Evolutionary conservation across 1,140 invertebrate species (phyloP).

Genomic region (Zelostemma sp.): DNA sequence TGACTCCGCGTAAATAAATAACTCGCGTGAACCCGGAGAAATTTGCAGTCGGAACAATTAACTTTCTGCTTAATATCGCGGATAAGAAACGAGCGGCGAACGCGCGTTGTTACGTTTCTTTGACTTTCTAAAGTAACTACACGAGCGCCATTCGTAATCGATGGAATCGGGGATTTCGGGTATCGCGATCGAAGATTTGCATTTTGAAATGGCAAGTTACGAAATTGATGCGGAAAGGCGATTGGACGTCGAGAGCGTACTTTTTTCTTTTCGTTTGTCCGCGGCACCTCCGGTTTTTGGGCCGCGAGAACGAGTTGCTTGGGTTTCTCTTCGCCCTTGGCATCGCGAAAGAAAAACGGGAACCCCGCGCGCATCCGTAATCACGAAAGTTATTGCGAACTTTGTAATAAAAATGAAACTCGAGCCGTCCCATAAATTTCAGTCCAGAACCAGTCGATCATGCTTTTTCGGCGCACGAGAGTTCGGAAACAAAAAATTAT

Average conservation of each 20-base stretch:
- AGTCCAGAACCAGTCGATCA: slow-evolving; percentile 14
- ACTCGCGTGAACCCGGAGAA: not conserved
- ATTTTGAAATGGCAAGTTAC: too few relatives aligned
- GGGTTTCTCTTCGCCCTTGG: slow-evolving; percentile 35
- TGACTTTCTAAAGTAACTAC: not conserved
- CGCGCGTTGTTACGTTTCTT: not conserved
- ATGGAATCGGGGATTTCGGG: too few relatives aligned
- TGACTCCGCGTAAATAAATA: not conserved
- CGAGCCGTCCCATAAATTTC: slow-evolving; percentile 33
- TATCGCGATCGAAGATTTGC: too few relatives aligned
- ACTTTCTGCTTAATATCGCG: not conserved
- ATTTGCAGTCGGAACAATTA: slow-evolving; percentile 3
- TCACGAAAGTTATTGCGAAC: slow-evolving; percentile 35
- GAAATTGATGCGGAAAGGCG: too few relatives aligned
- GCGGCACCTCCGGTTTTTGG: slow-evolving; percentile 1
- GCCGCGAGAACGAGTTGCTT: slow-evolving; percentile 8
- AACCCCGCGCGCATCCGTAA: slow-evolving; percentile 31
- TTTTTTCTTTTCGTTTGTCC: too few relatives aligned
- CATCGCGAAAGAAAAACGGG: slow-evolving; percentile 21
- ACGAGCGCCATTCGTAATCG: not conserved
- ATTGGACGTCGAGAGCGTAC: too few relatives aligned
- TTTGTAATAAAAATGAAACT: slow-evolving; percentile 36
- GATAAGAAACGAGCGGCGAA: not conserved
- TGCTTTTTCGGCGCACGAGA: not conserved
- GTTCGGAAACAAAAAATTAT: too few relatives aligned